These are phyloP conservation scores for Rattus rattus DNA, from an alignment of 2,113 vertebrate genomes.

Conservation along the genomic window DNA sequence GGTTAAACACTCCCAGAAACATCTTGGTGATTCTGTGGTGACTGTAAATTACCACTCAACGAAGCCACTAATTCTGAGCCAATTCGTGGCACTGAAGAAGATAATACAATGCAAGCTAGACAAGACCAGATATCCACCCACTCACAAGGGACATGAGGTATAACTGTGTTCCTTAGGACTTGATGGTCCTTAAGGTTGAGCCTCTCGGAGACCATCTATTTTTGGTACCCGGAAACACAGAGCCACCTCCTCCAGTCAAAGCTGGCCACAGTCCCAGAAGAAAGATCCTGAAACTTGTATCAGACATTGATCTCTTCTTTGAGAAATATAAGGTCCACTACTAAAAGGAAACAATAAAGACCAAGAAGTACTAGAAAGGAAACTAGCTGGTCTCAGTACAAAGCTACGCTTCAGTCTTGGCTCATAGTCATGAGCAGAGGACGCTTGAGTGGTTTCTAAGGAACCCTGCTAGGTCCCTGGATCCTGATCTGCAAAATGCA, in stretches of 20 bases:
- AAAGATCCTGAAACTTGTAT: neutral
- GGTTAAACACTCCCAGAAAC: neutral
- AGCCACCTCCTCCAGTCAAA: neutral
- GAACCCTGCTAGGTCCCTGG: neutral
- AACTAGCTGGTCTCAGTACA: neutral
- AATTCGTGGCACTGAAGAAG: neutral
- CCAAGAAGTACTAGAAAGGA: constrained; percentile 11
- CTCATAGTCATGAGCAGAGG: neutral
- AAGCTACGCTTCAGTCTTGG: neutral
- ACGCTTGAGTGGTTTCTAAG: neutral
- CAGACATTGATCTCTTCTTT: neutral
- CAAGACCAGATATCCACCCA: neutral
- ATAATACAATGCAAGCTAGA: neutral
- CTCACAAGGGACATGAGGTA: neutral
- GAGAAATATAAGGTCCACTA: neutral
- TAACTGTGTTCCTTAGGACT: neutral
- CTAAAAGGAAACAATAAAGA: neutral
- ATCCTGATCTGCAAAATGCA: neutral
- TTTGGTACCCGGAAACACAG: neutral
- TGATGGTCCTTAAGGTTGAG: neutral
- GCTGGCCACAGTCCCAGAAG: neutral
- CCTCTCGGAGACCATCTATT: neutral
- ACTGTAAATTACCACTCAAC: neutral
- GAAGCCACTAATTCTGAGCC: neutral
- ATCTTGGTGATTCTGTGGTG: neutral